phyloP scores from a whole-genome alignment of 2,797 vertebrate genomes.

The Pyrocephalus nanus region DNA sequence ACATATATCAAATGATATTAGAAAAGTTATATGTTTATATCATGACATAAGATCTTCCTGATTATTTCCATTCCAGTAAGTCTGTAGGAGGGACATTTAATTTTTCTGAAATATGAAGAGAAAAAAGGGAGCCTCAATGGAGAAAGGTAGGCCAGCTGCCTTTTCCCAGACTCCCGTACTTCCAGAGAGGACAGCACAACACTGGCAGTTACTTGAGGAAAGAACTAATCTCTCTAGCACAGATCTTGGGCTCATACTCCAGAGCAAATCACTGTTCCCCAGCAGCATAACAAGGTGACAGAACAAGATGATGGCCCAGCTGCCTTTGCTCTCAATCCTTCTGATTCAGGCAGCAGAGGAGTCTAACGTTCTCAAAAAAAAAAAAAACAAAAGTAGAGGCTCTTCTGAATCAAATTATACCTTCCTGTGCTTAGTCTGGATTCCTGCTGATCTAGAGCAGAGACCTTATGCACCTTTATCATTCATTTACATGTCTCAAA shows the following conservation, averaged over 20 bases:
- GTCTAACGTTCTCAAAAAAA: background rate
- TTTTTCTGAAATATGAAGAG: background rate
- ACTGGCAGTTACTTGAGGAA: background rate
- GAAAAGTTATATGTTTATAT: constrained; percentile 38
- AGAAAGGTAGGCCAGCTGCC: background rate
- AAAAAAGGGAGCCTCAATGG: background rate
- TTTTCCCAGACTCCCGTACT: background rate
- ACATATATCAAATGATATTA: constrained; percentile 52
- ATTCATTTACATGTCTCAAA: background rate
- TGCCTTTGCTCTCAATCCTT: background rate
- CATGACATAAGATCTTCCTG: constrained; percentile 31
- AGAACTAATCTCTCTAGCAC: background rate
- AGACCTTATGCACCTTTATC: background rate
- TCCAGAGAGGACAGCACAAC: background rate
- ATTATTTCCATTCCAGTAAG: constrained; percentile 19
- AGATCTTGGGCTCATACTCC: background rate
- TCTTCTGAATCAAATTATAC: background rate
- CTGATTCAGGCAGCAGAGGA: background rate
- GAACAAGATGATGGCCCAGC: background rate
- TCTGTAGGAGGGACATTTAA: background rate
- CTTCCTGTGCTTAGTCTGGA: background rate
- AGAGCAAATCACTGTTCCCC: background rate
- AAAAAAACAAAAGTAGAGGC: background rate
- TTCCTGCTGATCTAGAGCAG: background rate
- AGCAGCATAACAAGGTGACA: background rate